Conservation (phyloP, 2,888 invertebrate genomes). For the Ecdyonurus torrentis region DNA sequence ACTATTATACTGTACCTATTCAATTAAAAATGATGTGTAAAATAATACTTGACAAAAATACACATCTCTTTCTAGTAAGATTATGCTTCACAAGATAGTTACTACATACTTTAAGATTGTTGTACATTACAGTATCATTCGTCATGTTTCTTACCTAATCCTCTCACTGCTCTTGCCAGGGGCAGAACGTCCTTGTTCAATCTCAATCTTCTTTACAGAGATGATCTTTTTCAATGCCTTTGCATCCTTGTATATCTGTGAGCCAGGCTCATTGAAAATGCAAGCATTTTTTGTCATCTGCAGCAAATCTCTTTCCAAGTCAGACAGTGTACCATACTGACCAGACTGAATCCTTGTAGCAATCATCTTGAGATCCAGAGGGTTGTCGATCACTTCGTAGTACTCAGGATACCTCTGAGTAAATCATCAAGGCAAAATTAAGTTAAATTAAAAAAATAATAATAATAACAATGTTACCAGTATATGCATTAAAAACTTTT, state of each 20-base stretch:
- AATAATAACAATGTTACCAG: no score
- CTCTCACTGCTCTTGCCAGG: slow-evolving; percentile 51
- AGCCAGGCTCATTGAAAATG: slow-evolving; percentile 89
- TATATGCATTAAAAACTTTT: no score
- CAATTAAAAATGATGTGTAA: no score
- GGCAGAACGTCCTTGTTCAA: slow-evolving; percentile 44
- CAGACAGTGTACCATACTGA: slow-evolving; percentile 57
- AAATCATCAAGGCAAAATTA: no score
- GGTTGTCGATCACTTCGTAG: slow-evolving; percentile 82
- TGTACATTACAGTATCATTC: no score
- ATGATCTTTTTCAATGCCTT: slow-evolving; percentile 68
- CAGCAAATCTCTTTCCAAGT: slow-evolving; percentile 78
- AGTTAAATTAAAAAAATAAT: no score
- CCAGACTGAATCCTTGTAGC: slow-evolving; percentile 78
- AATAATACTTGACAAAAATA: no score
- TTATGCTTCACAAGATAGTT: no score
- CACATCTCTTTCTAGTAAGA: no score
- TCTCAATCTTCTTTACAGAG: slow-evolving; percentile 40
- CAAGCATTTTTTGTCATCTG: slow-evolving; percentile 92
- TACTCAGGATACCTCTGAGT: slow-evolving; percentile 77
- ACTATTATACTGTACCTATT: no score
- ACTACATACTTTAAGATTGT: no score
- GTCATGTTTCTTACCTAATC: slow-evolving; percentile 43
- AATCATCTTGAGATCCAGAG: slow-evolving; percentile 87
- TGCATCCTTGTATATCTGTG: slow-evolving; percentile 91